Evolutionary conservation across 30 jellyfish, hydroid and myxozoan genomes (phyloP).

Genomic region (Mastigias papua): DNA sequence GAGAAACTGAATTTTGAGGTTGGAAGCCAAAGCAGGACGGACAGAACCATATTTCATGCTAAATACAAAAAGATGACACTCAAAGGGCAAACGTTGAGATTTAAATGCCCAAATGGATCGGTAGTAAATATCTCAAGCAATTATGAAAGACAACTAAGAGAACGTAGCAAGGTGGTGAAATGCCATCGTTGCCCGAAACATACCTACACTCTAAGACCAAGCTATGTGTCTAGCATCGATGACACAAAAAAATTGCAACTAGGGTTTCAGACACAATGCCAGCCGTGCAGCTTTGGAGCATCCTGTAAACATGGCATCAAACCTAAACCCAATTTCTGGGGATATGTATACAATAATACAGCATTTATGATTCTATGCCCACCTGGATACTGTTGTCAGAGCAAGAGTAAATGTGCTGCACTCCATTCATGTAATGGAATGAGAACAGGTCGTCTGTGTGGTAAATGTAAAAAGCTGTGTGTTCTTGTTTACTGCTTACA

Average conservation of each 20-base stretch:
- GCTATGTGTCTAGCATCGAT: background rate
- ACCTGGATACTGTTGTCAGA: slow-evolving; percentile 41
- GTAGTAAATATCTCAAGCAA: no score
- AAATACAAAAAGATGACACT: no score
- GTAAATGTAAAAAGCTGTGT: background rate
- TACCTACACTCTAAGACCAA: no score
- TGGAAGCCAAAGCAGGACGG: no score
- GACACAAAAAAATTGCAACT: background rate
- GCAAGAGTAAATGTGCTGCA: background rate
- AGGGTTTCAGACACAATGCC: background rate
- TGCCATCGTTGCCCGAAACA: no score
- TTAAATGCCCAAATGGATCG: no score
- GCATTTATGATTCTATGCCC: slow-evolving; percentile 19
- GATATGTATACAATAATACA: background rate
- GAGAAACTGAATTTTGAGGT: no score
- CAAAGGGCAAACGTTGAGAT: no score
- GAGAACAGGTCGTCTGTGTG: background rate
- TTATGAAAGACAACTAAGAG: no score
- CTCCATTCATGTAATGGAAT: background rate
- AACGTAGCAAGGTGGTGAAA: no score
- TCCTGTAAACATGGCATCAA: background rate
- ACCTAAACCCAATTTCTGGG: slow-evolving; percentile 43
- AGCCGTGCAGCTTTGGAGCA: slow-evolving; percentile 43
- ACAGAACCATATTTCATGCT: no score
- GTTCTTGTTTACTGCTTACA: background rate